Base-by-base conservation (phyloP, 2,797 vertebrate species). In the Ciconia nigra region DNA sequence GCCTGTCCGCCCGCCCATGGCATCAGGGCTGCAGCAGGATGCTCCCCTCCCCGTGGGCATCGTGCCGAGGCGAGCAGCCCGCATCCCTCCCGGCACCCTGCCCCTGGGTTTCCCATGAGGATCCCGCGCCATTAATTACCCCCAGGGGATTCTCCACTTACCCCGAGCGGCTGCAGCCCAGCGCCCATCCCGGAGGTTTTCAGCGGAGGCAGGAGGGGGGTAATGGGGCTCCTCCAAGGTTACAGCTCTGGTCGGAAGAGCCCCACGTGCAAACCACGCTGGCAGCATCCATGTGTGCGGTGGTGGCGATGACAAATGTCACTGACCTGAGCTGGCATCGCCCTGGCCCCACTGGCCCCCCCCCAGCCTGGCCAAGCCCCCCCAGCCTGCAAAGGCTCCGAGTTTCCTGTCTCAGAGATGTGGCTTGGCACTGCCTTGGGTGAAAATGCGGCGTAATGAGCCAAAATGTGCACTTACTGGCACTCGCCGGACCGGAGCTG, bases 291-390 rank as follows among this genome's bases (percentile, higher is more conserved):
- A 65, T 4, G 20, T 26, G 97, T 55, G 47, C 41, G 46, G 97
- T 96, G 96, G 87, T 87, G 39, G 93, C 54, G 90, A 96, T 98
- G 98, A 98, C 98, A 98, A 98, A 97, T 96, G 95, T 98, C 97
- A 93, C 97, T 92, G 94, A 58, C 94, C 94, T 65, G 89, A 97
- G 96, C 96, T 98, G 96, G 97, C 96, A 51, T 89, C 86, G 1
- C 31, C 65, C 86, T 95, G 62, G 52, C 37, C 26, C 13, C 74
- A 57, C 49, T 81, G 59, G 13, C 26, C 54, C 29, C 37, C n/a
- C 58, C 65, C 47, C 12, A 29, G 17, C 70, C 17, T 1, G 2
- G n/a, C 39, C 1, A 2, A 76, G 18, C 49, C 51, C 39, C 52
- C 31, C 44, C 26, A 39, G 46, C 31, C 72, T 35, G 16, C 44